Base-by-base conservation (phyloP, 2,888 invertebrate species). In the Aspidiotus destructor region DNA sequence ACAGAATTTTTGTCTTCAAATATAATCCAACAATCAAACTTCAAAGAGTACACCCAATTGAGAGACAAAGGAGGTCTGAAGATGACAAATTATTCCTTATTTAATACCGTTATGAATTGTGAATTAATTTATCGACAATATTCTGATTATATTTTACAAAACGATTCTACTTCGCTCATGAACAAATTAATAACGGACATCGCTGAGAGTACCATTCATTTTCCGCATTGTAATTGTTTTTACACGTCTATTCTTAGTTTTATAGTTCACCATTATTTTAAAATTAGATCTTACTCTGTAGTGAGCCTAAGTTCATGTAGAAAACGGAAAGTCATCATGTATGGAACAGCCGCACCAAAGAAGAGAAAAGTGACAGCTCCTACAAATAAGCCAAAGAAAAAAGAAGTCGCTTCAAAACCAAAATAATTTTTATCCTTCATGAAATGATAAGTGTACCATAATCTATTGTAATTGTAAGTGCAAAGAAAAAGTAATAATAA, bases 51-150 rank as follows among this genome's bases (percentile, higher is more conserved):
- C 15, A 55, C 16, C 16, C 8, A 55, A 8, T 11, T 16, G 8
- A 55, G 55, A 55, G 15, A 55, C 55, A 16, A 55, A 55, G 55
- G 16, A 10, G 55, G 55, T 15, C 15, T 55, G n/a, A 55, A 55
- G 15, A 55, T 55, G 9, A 8, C 55, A 15, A n/a, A n/a, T 10
- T 8, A 13, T 11, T 8, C 9, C n/a, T 8, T 55, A 8, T 55
- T 55, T 10, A 8, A 55, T 10, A 8, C 15, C 9, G n/a, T 55
- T 13, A n/a, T 55, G n/a, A 55, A 55, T 15, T 55, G 55, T 55
- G 55, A 55, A n/a, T 8, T 55, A 10, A 55, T 55, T 15, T 55
- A 15, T 55, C 9, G n/a, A 10, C 13, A 55, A 15, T 55, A 55
- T 55, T 8, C 9, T 8, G 8, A 11, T 11, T 55, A 15, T 55